Conservation (phyloP, 1,140 invertebrate species). For the Frieseomelitta varia region DNA sequence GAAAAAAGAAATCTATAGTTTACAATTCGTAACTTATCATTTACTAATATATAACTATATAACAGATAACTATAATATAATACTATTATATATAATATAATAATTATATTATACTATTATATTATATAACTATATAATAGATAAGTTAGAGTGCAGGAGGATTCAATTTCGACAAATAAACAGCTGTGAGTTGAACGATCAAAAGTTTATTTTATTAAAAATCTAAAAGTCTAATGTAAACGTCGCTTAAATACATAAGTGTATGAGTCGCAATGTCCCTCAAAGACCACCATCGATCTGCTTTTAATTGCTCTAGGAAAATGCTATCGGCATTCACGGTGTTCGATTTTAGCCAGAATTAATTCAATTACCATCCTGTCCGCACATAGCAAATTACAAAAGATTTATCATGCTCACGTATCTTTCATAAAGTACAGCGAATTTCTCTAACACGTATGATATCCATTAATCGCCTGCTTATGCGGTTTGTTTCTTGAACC, state of each 20-base stretch:
- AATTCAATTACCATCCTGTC: conserved; percentile 37
- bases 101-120: no score
- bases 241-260: not conserved
- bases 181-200: not conserved
- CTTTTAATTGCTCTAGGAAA: not conserved
- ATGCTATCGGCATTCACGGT: not conserved
- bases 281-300: not conserved
- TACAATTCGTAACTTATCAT: no score
- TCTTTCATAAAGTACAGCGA: not conserved
- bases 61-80: no score
- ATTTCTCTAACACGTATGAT: conserved; percentile 11
- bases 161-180: no score
- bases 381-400: conserved; percentile 31
- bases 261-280: not conserved
- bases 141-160: no score
- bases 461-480: conserved; percentile 32
- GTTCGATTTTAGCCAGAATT: conserved; percentile 6
- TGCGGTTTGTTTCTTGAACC: not conserved
- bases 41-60: no score
- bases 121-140: no score
- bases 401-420: conserved; percentile 14
- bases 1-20: no score
- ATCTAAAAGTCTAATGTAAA: no score
- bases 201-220: no score
- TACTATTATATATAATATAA: no score